phyloP scores from a whole-genome alignment of 2,888 invertebrate species.

The Himalopsyche tibetana region DNA sequence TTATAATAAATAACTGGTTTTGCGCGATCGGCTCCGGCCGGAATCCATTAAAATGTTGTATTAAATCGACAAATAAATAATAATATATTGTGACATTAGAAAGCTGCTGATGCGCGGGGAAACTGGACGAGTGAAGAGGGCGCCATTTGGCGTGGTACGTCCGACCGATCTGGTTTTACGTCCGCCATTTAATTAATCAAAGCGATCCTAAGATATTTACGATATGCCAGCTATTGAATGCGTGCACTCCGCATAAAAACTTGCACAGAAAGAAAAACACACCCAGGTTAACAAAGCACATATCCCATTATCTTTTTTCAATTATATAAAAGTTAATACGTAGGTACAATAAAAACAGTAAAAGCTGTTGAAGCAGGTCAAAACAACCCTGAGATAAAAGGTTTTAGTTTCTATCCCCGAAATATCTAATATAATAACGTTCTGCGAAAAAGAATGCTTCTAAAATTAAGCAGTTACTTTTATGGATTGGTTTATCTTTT shows the following conservation, averaged over 20 bases:
- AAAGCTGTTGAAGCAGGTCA: too few species aligned
- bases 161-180: slow-evolving; percentile 45
- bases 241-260: not conserved
- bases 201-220: slow-evolving; percentile 41
- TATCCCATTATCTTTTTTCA: too few species aligned
- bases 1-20: slow-evolving; percentile 6
- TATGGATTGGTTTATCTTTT: too few species aligned
- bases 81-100: slow-evolving; percentile 47
- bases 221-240: not conserved
- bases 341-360: too few species aligned
- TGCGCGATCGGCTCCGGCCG: slow-evolving; percentile 23
- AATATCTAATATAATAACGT: too few species aligned
- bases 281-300: not conserved
- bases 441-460: too few species aligned
- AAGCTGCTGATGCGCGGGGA: slow-evolving; percentile 37
- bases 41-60: slow-evolving; percentile 35
- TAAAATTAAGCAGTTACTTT: too few species aligned
- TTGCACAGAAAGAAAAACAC: not conserved
- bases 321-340: too few species aligned
- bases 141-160: slow-evolving; percentile 13
- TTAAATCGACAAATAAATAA: slow-evolving; percentile 38
- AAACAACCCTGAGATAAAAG: too few species aligned
- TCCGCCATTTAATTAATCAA: slow-evolving; percentile 50
- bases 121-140: slow-evolving; percentile 35
- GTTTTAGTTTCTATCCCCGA: too few species aligned